These are phyloP conservation scores for Melanotaenia duboulayi DNA, from an alignment of 2,113 vertebrate species.

Conservation along the genomic window DNA sequence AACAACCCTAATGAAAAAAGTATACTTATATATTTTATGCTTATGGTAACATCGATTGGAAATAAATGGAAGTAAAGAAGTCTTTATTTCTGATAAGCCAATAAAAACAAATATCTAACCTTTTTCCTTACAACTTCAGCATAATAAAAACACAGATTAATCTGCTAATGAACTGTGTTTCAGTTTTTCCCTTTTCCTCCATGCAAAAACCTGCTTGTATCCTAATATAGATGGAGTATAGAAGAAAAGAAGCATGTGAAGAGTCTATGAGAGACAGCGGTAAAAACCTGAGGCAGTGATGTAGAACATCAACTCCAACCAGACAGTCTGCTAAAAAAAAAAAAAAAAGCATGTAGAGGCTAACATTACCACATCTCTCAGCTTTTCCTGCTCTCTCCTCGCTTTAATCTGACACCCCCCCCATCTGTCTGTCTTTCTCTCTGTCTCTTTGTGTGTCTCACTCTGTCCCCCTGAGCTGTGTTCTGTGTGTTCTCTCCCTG, in stretches of 20 bases:
- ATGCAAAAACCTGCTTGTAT: conserved; percentile 22
- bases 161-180: conserved; percentile 5
- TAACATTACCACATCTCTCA: conserved; percentile 59
- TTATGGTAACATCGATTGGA: not conserved
- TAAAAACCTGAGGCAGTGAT: conserved; percentile 64
- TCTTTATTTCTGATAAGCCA: not conserved
- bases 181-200: not conserved
- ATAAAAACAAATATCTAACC: not conserved
- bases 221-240: conserved; percentile 2
- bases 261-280: conserved; percentile 33
- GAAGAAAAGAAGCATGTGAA: conserved; percentile 20
- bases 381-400: conserved; percentile 50
- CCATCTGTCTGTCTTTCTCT: conserved; percentile 23
- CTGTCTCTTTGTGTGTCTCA: conserved; percentile 39
- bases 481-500: conserved; percentile 63
- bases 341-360: conserved; percentile 43
- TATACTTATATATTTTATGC: not conserved
- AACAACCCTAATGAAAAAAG: not conserved
- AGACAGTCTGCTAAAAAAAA: conserved; percentile 62
- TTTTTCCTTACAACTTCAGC: not conserved
- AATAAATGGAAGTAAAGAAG: not conserved
- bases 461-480: conserved; percentile 67
- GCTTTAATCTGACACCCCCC: conserved; percentile 66
- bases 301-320: conserved; percentile 62
- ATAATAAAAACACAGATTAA: not conserved